Evolutionary conservation across 2,113 vertebrate genomes (phyloP).

Genomic region (Chionomys nivalis): DNA sequence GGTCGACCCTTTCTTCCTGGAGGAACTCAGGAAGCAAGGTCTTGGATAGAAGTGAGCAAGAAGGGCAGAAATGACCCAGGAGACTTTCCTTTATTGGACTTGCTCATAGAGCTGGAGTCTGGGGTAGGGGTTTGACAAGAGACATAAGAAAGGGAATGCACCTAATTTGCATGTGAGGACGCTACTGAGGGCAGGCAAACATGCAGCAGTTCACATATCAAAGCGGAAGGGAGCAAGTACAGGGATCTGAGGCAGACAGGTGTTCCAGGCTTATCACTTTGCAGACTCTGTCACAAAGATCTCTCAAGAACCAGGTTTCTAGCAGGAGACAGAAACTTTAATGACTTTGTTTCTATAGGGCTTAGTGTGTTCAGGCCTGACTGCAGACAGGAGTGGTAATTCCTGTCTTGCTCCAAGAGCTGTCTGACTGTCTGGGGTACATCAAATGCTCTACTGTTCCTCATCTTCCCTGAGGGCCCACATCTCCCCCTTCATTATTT

Average conservation of each 20-base stretch:
- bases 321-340: neutral
- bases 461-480: neutral
- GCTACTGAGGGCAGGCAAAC: too few relatives aligned
- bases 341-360: neutral
- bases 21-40: neutral
- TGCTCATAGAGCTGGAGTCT: neutral
- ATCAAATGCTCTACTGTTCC: neutral
- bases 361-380: neutral
- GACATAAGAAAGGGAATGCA: neutral
- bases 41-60: neutral
- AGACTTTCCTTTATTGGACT: neutral
- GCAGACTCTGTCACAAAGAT: neutral
- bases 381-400: fast-evolving
- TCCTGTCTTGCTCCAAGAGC: neutral
- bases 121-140: neutral
- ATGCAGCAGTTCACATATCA: neutral
- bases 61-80: neutral
- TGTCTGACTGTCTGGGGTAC: neutral
- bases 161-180: too few relatives aligned
- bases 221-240: neutral
- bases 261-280: neutral
- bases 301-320: neutral
- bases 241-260: neutral
- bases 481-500: neutral
- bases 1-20: neutral